Base-by-base conservation (phyloP, 2,797 vertebrate genomes). In the Peromyscus nudipes region DNA sequence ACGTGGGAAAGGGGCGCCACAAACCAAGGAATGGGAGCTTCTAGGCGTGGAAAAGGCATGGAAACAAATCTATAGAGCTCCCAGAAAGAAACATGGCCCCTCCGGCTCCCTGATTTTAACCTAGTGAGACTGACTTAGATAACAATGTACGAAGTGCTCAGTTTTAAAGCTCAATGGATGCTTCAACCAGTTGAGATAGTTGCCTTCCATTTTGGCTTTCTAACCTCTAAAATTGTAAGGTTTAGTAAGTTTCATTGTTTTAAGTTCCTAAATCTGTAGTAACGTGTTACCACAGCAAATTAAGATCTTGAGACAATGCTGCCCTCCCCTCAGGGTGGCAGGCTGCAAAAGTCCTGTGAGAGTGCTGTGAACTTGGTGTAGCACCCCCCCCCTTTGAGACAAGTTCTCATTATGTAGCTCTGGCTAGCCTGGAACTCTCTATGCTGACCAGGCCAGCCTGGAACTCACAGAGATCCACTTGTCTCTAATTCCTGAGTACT, bases 31-130 rank as follows among this genome's bases (percentile, higher is more conserved):
- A 67, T 67, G 46, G 43, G 19, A 34, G 83, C 21, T 23, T 93
- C 87, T 67, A 62, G 76, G 83, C 96, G 57, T 49, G 27, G 31
- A 93, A 95, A 95, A 69, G n/a, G 8, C 65, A 21, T 82, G 88
- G 80, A 80, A 76, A 76, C 27, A 8, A 71, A 64, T 91, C 25
- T 49, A 2, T 52, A 40, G n/a, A 83, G 37, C 77, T 92, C 92
- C 87, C 34, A 80, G 52, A 95, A 92, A 14, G 60, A 75, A 86
- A 69, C 43, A 43, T 1, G 75, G 67, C 25, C n/a, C 75, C 87
- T 55, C 67, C 34, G 40, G 43, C 52, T 86, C 65, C 55, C 87
- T 84, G 13, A 49, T 79, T 96, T 92, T 81, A 57, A 95, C 34
- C n/a, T 37, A 87, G 29, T 62, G n/a, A 89, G 34, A 95, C 43